Base-by-base conservation (phyloP, 1,140 invertebrate genomes). In the Streblospio benedicti region DNA sequence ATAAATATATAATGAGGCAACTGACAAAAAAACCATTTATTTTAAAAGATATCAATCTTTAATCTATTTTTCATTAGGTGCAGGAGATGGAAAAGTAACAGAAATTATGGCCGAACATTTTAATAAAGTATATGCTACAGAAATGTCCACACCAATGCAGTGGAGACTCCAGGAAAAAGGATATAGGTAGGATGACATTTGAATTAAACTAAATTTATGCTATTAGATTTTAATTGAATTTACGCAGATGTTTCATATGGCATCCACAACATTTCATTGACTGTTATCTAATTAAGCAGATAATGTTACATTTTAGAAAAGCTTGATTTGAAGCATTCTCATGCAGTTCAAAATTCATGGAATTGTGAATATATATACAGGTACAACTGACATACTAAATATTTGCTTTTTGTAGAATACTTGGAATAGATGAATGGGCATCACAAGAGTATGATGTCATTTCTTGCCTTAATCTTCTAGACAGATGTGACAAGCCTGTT, bases 71-170 rank as follows among this genome's bases (percentile, higher is more conserved):
- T 14, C 62, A 63, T 33, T 56, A 77, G 75, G 92, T 41, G 91
- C 93, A 6, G 93, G 93, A 1, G 92, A 96, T 79, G 93, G 93
- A 4, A 84, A 85, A 61, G 89, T 92, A 1, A 95, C 91, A 25
- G 77, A 84, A 18, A 81, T 86, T 51, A 84, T 94, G 68, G 82
- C 84, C 0, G 75, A 82, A 28, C 75, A 76, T 62, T 85, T 88
- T 60, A 67, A 80, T 18, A 74, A 82, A 20, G 83, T 89, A 27
- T 89, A 87, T 73, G 88, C 86, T 43, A 95, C 93, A 0, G 93
- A 96, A 78, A 85, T 92, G 63, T 93, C 91, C 0, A 73, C 76
- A 0, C 84, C 87, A 9, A 94, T 94, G 92, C 80, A 84, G 64
- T 86, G 81, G 68, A 77, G 86, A 28, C 80, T 94, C 5, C 71